phyloP scores from a whole-genome alignment of 2,113 vertebrate genomes.

The Cyanocitta stelleri region DNA sequence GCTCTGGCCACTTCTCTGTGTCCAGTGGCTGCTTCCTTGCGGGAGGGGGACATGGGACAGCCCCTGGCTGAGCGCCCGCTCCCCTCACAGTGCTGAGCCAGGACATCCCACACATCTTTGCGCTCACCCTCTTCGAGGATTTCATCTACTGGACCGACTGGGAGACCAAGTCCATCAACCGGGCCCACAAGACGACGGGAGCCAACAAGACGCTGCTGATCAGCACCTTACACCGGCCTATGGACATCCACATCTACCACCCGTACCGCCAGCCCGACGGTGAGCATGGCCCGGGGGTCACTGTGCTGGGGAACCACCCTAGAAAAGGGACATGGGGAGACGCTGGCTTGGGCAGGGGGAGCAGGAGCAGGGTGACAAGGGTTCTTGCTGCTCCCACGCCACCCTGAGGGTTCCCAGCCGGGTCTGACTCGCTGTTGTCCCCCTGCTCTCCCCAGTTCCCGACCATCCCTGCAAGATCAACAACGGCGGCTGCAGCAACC shows the following conservation, averaged over 20 bases:
- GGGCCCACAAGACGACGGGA: slow-evolving; percentile 90
- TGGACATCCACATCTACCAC: slow-evolving; percentile 97
- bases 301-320: accelerated
- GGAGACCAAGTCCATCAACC: slow-evolving; percentile 98
- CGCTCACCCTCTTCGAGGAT: slow-evolving; percentile 95
- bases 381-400: accelerated
- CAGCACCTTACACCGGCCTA: slow-evolving; percentile 93
- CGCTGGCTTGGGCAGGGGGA: accelerated
- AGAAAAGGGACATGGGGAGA: accelerated
- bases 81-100: slow-evolving; percentile 82
- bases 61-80: accelerated
- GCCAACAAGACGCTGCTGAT: slow-evolving; percentile 89
- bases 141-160: slow-evolving; percentile 98
- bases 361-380: background rate
- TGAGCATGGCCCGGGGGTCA: background rate
- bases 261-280: slow-evolving; percentile 88
- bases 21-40: background rate
- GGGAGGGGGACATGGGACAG: accelerated
- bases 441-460: slow-evolving; percentile 77
- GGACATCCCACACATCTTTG: slow-evolving; percentile 98
- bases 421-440: background rate
- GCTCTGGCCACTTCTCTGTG: background rate
- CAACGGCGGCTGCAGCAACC: slow-evolving; percentile 93
- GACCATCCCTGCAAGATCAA: slow-evolving; percentile 89
- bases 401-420: background rate